phyloP scores from a whole-genome alignment of 2,888 invertebrate genomes.

The Iphiclides podalirius region DNA sequence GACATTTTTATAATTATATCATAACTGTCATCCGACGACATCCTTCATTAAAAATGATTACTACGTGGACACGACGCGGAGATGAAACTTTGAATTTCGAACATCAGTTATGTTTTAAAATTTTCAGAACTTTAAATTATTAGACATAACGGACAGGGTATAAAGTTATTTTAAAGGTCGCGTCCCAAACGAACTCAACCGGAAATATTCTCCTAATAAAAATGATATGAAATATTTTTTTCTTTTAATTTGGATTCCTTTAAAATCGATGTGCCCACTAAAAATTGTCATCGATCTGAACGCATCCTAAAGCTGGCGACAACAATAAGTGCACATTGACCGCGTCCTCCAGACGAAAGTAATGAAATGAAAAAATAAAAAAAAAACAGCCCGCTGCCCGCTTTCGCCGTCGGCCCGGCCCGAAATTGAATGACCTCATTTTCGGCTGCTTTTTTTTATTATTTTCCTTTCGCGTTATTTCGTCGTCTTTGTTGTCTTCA shows the following conservation, averaged over 20 bases:
- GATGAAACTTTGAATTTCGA: too few species aligned
- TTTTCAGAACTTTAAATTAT: too few species aligned
- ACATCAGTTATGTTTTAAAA: too few species aligned
- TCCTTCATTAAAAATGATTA: too few species aligned
- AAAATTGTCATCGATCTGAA: slow-evolving; percentile 17
- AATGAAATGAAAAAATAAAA: slow-evolving; percentile 46
- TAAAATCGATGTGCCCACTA: too few species aligned
- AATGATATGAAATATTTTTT: too few species aligned
- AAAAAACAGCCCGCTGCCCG: slow-evolving; percentile 33
- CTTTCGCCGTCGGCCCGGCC: slow-evolving; percentile 42
- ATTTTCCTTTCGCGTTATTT: slow-evolving; percentile 26
- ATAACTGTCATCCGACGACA: too few species aligned
- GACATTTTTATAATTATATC: slow-evolving; percentile 3
- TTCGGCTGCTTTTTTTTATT: slow-evolving; percentile 32
- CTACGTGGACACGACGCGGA: too few species aligned
- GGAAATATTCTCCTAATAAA: too few species aligned
- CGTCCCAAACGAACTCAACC: background rate
- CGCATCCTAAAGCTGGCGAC: slow-evolving; percentile 27
- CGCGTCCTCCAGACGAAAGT: slow-evolving; percentile 58
- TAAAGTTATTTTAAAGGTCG: too few species aligned
- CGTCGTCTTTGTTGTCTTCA: slow-evolving; percentile 23
- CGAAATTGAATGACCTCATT: slow-evolving; percentile 63
- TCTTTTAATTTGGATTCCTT: too few species aligned
- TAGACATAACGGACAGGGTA: too few species aligned
- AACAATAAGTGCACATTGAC: slow-evolving; percentile 46